Base-by-base conservation (phyloP, 1,140 invertebrate species). In the Artemia franciscana region DNA sequence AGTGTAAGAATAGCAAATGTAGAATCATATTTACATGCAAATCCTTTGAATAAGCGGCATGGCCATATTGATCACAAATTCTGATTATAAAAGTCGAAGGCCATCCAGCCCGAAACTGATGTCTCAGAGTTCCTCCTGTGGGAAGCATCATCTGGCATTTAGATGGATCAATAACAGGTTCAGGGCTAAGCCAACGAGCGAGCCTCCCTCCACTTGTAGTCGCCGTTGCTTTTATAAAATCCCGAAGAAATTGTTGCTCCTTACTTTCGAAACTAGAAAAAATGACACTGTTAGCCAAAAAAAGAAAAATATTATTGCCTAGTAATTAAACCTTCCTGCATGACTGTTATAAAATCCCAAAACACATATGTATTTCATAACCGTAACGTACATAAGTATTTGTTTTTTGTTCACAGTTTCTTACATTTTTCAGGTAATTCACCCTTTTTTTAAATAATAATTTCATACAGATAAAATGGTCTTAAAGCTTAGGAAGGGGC, bases 121-220 rank as follows among this genome's bases (percentile, higher is more conserved):
- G 77, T 65, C 75, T 73, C 26, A 62, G 39, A 5, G 61, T 12
- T 24, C 56, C 63, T 21, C 63, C 60, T 18, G 26, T 24, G 2
- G 82, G 82, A 68, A 84, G 83, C 60, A 85, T 75, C 30, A 92
- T 79, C 71, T 91, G 84, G 74, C 89, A 95, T 69, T 83, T 81
- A 62, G 81, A 75, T 2, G 91, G 86, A 75, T 95, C 92, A 1
- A 96, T 83, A 62, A 86, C 86, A 7, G 91, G 84, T 68, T 92
- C 88, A 0, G 91, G 90, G 69, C 95, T 89, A 30, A 98, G 73
- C 91, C 92, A 96, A 72, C 87, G 82, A 0, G 91, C 90, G 60
- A 98, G 74, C 60, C 91, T 78, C 26, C 90, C 91, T 0, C 92
- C 92, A 65, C 88, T 89, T 0, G 90, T 91, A 2, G 85, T 87